Conservation (phyloP, 2,888 invertebrate genomes). For the Tachina fera region DNA sequence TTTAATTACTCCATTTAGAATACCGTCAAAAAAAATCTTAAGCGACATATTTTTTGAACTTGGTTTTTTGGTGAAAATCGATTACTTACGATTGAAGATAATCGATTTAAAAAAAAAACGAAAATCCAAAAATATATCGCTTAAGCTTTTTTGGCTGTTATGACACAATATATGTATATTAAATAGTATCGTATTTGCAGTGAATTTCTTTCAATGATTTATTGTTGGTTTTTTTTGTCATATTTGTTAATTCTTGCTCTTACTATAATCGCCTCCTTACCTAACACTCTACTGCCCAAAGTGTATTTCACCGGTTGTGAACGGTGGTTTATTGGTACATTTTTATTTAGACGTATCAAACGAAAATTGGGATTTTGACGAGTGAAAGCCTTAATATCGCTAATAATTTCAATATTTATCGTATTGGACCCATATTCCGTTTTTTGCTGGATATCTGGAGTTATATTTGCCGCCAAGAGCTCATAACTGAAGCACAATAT, state of each 20-base stretch:
- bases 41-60: no score
- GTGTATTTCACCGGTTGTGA: slow-evolving; percentile 77
- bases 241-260: no score
- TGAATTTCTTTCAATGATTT: background rate
- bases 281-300: slow-evolving; percentile 77
- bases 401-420: slow-evolving; percentile 76
- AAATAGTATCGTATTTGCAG: no score
- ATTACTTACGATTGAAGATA: no score
- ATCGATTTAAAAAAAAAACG: no score
- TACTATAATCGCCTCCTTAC: slow-evolving; percentile 73
- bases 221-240: background rate
- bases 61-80: no score
- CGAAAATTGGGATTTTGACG: slow-evolving; percentile 76
- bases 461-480: slow-evolving; percentile 27
- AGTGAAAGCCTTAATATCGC: slow-evolving; percentile 77
- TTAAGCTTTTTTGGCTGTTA: no score
- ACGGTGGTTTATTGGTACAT: slow-evolving; percentile 69
- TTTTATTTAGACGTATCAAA: slow-evolving; percentile 75
- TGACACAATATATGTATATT: no score
- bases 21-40: no score
- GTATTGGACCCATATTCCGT: background rate
- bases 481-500: slow-evolving; percentile 29
- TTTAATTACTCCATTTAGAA: no score
- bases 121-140: no score
- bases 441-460: slow-evolving; percentile 20